Evolutionary conservation across 1,140 invertebrate species (phyloP).

Genomic region (Saxidomus purpurata): DNA sequence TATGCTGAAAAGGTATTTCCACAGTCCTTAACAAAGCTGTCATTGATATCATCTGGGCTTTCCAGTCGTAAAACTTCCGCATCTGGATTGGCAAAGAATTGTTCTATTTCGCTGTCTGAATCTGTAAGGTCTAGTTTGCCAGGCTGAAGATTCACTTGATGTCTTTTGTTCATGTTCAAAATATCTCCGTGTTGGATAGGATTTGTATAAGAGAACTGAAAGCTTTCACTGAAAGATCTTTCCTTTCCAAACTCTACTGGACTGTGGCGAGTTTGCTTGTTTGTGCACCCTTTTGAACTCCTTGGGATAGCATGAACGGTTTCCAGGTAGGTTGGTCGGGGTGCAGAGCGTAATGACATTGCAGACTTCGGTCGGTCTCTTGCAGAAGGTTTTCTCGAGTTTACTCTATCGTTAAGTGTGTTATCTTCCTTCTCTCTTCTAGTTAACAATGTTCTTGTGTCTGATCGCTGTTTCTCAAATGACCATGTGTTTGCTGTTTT

Average conservation of each 20-base stretch:
- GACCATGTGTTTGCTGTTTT: background rate
- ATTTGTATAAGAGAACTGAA: too few species aligned
- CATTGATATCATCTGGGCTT: background rate
- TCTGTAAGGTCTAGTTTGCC: background rate
- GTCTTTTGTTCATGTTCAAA: too few species aligned
- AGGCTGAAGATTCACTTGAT: background rate
- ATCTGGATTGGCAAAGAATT: conserved; percentile 18
- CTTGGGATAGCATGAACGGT: background rate
- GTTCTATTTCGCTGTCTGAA: conserved; percentile 9
- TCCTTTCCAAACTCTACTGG: too few species aligned
- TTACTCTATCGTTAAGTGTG: background rate
- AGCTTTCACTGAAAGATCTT: too few species aligned
- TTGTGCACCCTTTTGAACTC: background rate
- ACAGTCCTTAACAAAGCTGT: background rate
- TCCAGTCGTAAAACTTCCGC: background rate
- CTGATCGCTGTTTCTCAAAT: background rate
- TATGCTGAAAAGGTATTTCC: background rate
- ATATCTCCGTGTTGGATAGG: too few species aligned
- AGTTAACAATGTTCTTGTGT: background rate
- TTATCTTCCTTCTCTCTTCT: background rate
- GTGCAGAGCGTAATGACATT: background rate
- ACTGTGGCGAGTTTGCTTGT: too few species aligned
- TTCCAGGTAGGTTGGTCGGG: background rate
- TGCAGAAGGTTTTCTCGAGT: background rate
- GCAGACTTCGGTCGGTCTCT: conserved; percentile 32